Percentiles rank a stretch among this genome's conserved stretches.
phyloP scores from a whole-genome alignment of 2,888 invertebrate species.

The Choristoneura rosaceana region DNA sequence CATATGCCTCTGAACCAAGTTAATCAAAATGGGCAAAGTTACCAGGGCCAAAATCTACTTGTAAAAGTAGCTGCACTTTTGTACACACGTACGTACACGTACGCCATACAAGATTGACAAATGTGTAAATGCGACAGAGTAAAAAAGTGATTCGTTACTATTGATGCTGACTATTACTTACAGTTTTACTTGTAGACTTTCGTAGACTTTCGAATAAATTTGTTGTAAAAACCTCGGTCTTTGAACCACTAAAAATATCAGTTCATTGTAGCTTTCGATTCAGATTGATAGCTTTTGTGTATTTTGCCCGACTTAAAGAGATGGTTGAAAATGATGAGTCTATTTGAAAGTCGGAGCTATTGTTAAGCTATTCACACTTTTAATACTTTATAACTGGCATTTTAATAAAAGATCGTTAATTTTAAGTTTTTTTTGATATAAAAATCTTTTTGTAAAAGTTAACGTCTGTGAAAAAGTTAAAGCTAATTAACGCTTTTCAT shows the following conservation, averaged over 20 bases:
- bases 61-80: too few relatives aligned
- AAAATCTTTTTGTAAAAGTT: background rate
- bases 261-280: background rate
- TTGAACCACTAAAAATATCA: background rate
- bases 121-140: too few relatives aligned
- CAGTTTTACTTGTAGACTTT: too few relatives aligned
- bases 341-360: background rate
- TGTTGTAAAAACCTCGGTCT: background rate
- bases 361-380: background rate
- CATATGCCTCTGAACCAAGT: too few relatives aligned
- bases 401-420: background rate
- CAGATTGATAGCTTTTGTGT: background rate
- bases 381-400: background rate
- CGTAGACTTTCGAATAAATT: too few relatives aligned
- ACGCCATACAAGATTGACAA: too few relatives aligned
- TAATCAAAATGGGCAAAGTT: too few relatives aligned
- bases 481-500: slow-evolving; percentile 8
- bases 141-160: too few relatives aligned
- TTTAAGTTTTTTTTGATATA: background rate
- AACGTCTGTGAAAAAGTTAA: slow-evolving; percentile 21
- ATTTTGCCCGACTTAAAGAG: background rate
- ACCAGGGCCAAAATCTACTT: too few relatives aligned
- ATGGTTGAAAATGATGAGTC: background rate
- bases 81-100: too few relatives aligned
- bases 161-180: too few relatives aligned